Conservation (phyloP, 2,888 invertebrate genomes). For the Ypsolopha sequella region DNA sequence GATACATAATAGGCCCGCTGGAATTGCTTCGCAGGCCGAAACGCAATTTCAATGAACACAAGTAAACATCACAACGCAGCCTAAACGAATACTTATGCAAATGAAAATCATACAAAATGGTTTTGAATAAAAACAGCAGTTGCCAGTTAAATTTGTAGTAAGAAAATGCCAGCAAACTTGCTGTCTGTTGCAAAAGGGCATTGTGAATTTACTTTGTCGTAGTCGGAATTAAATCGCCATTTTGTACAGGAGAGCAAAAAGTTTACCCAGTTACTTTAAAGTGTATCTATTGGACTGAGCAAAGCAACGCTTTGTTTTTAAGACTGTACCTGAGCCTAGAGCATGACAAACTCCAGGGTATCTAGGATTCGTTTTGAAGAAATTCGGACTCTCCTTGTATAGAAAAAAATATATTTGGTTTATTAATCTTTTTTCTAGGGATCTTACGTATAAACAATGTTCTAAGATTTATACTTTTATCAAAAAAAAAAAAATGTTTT, state of each 20-base stretch:
- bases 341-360: too few relatives aligned
- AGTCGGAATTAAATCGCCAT: conserved; percentile 29
- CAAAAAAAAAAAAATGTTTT: too few relatives aligned
- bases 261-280: conserved; percentile 34
- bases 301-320: conserved; percentile 5
- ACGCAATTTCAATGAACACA: background rate
- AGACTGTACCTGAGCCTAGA: too few relatives aligned
- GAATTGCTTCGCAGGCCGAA: background rate
- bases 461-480: too few relatives aligned
- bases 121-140: background rate
- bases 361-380: too few relatives aligned
- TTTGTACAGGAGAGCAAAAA: conserved; percentile 36
- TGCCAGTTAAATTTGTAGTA: background rate
- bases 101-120: background rate
- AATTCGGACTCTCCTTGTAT: too few relatives aligned
- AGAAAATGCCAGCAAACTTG: conserved; percentile 3
- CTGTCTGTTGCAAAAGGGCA: conserved; percentile 2
- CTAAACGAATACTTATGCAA: background rate
- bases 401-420: too few relatives aligned
- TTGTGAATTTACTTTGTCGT: conserved; percentile 3
- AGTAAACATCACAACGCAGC: background rate
- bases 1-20: background rate
- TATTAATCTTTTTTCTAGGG: too few relatives aligned
- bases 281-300: conserved; percentile 19
- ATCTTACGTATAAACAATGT: too few relatives aligned